Evolutionary conservation across 1,140 invertebrate genomes (phyloP).

Genomic region (Cyclina sinensis): DNA sequence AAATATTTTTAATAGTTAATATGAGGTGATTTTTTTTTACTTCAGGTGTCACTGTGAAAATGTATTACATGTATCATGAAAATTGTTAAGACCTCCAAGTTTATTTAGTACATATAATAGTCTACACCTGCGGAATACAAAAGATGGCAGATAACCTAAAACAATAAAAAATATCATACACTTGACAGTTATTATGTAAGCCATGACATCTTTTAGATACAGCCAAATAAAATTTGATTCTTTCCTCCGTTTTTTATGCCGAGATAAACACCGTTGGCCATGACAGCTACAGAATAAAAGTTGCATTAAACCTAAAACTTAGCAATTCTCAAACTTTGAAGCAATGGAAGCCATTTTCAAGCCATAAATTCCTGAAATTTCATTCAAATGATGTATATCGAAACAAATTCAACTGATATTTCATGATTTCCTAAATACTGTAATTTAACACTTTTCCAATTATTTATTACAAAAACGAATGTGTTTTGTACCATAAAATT

Average conservation of each 20-base stretch:
- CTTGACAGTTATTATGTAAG: constrained; percentile 34
- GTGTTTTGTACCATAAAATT: constrained; percentile 14
- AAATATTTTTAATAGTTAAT: too few species aligned
- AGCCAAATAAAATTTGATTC: neutral
- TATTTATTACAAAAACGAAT: neutral
- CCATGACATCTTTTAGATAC: neutral
- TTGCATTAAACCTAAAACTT: neutral
- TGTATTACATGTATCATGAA: too few species aligned
- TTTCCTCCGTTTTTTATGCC: neutral
- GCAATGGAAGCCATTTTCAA: constrained; percentile 1
- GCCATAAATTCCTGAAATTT: neutral
- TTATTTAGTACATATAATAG: too few species aligned
- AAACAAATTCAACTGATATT: neutral
- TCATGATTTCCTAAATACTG: constrained; percentile 10
- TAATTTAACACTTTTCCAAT: constrained; percentile 8
- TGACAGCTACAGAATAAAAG: constrained; percentile 6
- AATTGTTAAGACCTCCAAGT: too few species aligned
- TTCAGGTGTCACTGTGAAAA: too few species aligned
- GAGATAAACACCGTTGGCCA: neutral
- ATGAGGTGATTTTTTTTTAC: too few species aligned
- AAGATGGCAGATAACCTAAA: neutral
- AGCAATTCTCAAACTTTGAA: neutral
- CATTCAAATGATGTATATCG: neutral
- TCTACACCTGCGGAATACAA: too few species aligned
- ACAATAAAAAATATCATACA: neutral